These are phyloP conservation scores for Equus quagga DNA, from an alignment of 2,113 vertebrate species.

Conservation along the genomic window DNA sequence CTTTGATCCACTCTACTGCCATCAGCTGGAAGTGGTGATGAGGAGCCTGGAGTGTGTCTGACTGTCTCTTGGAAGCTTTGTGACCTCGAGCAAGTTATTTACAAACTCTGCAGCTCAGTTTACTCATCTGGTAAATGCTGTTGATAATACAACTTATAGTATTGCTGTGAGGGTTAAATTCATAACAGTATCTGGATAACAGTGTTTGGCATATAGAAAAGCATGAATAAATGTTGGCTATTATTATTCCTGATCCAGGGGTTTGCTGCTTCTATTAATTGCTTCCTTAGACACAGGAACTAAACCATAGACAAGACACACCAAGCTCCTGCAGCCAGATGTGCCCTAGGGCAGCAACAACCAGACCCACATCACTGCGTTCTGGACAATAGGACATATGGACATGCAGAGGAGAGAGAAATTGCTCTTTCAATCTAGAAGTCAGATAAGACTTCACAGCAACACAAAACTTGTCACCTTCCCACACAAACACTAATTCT, in stretches of 20 bases:
- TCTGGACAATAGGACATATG: background rate
- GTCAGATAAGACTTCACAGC: background rate
- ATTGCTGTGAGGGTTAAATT: background rate
- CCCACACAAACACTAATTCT: background rate
- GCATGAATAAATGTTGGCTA: background rate
- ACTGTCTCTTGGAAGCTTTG: background rate
- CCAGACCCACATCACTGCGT: background rate
- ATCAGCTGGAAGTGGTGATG: background rate
- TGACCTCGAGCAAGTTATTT: background rate
- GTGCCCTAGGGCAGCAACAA: too few relatives aligned
- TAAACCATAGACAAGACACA: background rate
- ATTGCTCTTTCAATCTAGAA: background rate
- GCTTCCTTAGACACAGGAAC: background rate
- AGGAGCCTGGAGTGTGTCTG: background rate
- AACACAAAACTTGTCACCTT: background rate
- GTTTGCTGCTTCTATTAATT: background rate
- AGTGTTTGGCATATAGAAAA: background rate
- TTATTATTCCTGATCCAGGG: background rate
- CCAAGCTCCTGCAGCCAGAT: accelerated
- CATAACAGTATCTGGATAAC: background rate
- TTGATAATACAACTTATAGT: background rate
- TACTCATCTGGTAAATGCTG: background rate
- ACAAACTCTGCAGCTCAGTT: background rate
- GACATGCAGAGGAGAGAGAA: background rate
- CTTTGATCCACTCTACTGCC: background rate